phyloP scores from a whole-genome alignment of 2,888 invertebrate species.

The Craniophora ligustri region DNA sequence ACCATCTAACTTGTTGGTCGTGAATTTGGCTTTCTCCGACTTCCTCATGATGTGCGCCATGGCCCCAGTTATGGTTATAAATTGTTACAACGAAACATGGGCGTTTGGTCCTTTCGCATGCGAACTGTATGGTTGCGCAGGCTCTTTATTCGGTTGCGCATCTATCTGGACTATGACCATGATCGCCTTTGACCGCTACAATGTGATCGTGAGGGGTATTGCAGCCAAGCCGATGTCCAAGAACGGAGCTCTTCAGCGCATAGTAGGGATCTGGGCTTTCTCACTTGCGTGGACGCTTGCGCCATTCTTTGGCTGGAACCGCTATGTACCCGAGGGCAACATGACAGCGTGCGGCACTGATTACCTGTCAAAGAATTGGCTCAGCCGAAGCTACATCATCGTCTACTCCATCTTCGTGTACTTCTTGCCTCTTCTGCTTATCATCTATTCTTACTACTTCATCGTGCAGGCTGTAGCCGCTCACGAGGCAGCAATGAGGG shows the following conservation, averaged over 20 bases:
- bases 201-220: conserved; percentile 97
- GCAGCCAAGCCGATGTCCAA: conserved; percentile 95
- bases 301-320: conserved; percentile 96
- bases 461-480: conserved; percentile 95
- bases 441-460: conserved; percentile 96
- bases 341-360: conserved; percentile 98
- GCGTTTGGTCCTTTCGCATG: conserved; percentile 93
- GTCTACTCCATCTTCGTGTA: conserved; percentile 93
- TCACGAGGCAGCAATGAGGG: conserved; percentile 95
- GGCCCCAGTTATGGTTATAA: conserved; percentile 95
- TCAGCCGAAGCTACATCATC: conserved; percentile 93
- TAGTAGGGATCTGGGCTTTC: conserved; percentile 94
- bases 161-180: conserved; percentile 98
- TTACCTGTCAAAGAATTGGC: conserved; percentile 92
- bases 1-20: conserved; percentile 96
- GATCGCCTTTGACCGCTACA: conserved; percentile 97
- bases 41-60: conserved; percentile 96
- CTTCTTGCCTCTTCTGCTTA: conserved; percentile 92
- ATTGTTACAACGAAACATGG: conserved; percentile 94
- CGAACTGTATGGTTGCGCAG: conserved; percentile 95
- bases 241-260: conserved; percentile 93
- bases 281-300: conserved; percentile 94
- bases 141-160: conserved; percentile 96
- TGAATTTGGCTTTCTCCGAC: conserved; percentile 97
- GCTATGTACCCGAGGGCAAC: conserved; percentile 97